phyloP scores from a whole-genome alignment of 2,888 invertebrate species.

The Hydroisotoma schaefferi region DNA sequence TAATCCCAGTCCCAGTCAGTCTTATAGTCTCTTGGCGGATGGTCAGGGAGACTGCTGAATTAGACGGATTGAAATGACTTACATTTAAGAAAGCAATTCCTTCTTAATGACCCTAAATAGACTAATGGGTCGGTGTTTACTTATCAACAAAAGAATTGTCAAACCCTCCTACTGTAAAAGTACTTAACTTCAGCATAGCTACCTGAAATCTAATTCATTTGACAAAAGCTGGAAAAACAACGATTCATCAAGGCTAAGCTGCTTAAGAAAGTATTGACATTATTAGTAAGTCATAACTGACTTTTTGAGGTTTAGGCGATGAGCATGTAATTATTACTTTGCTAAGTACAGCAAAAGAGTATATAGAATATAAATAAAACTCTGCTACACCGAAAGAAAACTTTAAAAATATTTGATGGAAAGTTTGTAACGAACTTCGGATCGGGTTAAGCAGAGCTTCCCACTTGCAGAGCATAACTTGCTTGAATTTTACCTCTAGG shows the following conservation, averaged over 20 bases:
- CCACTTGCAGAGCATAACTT: background rate
- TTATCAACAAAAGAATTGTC: background rate
- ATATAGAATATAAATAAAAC: too few relatives aligned
- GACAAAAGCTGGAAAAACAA: too few relatives aligned
- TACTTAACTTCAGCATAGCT: too few relatives aligned
- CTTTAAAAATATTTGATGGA: too few relatives aligned
- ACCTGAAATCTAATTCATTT: too few relatives aligned
- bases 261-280: too few relatives aligned
- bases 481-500: too few relatives aligned
- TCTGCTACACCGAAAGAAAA: too few relatives aligned
- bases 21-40: background rate
- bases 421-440: too few relatives aligned
- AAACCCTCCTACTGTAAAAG: too few relatives aligned
- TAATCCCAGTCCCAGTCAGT: background rate
- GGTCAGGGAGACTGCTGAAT: background rate
- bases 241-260: too few relatives aligned
- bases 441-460: background rate
- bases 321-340: background rate
- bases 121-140: conserved; percentile 5
- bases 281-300: background rate
- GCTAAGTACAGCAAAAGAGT: background rate
- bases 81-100: background rate
- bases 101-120: background rate
- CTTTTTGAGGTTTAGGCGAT: background rate
- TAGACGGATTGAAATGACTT: conserved; percentile 2